A percentile compares a stretch with the other conserved stretches of the same genome.
These are phyloP conservation scores for Callitettix versicolor DNA, from an alignment of 1,140 invertebrate genomes.

Conservation along the genomic window DNA sequence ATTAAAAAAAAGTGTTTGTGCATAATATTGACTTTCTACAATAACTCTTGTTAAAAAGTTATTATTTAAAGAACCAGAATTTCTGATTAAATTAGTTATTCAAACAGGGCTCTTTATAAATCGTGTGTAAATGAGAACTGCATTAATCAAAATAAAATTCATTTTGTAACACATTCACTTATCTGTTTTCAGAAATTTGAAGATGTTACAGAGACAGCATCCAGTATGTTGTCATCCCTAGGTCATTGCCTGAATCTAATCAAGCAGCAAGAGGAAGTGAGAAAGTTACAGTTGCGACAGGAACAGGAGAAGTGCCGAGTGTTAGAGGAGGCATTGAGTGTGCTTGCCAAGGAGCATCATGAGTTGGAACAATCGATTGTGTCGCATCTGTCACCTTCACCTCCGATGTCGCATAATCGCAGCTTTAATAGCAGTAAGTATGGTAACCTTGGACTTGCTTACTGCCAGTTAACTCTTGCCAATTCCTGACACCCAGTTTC, in stretches of 20 bases:
- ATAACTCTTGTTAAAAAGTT: too few species aligned
- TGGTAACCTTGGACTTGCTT: not conserved
- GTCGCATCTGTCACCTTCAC: slow-evolving; percentile 26
- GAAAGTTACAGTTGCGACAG: slow-evolving; percentile 25
- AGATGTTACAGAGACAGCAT: slow-evolving; percentile 26
- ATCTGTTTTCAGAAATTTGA: slow-evolving; percentile 25
- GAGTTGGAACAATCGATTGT: slow-evolving; percentile 51
- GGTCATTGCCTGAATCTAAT: slow-evolving; percentile 39
- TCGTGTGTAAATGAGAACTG: too few species aligned
- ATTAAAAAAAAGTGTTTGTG: too few species aligned
- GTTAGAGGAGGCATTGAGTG: slow-evolving; percentile 53
- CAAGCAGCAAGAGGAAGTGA: slow-evolving; percentile 40
- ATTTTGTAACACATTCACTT: not conserved
- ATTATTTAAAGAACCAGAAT: too few species aligned
- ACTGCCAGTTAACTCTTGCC: not conserved
- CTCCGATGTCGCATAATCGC: slow-evolving; percentile 9
- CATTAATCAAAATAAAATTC: not conserved
- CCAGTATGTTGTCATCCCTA: slow-evolving; percentile 34
- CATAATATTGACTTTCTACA: too few species aligned
- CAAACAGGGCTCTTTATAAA: too few species aligned
- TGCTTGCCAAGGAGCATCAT: slow-evolving; percentile 55
- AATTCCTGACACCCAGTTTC: not conserved
- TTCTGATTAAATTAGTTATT: too few species aligned
- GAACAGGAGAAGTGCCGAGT: slow-evolving; percentile 52
- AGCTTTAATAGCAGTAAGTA: slow-evolving; percentile 17